Evolutionary conservation across 2,113 vertebrate genomes (phyloP), one percentile per base, ranked within the genome.

Genomic region (Herpailurus yagouaroundi): DNA sequence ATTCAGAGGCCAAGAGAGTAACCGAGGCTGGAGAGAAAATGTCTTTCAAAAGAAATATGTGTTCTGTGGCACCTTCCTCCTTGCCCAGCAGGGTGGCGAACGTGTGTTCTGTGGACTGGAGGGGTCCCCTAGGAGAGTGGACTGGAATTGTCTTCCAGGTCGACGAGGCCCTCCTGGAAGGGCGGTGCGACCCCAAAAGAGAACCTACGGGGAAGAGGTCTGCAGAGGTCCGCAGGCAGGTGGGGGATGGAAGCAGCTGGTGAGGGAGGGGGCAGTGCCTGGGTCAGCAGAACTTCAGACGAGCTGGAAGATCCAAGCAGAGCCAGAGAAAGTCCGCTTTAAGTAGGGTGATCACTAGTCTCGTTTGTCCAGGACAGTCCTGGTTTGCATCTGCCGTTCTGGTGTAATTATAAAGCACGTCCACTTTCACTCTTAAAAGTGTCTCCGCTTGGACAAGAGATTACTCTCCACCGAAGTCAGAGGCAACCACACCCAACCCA

Each of bases 211-310:
- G 36, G 60, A 15, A 64, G 45, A 14, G 48, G 25, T 27, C 85
- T 71, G n/a, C 16, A 18, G 66, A 80, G 18, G 33, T 4, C 33
- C 5, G 0, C n/a, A 33, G 33, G 18, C n/a, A 12, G 83, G n/a
- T 18, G 18, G 74, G 57, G 16, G 12, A 4, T 4, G 11, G 10
- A 16, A 25, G 21, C 31, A 31, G 29, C 36, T 48, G 1, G 11
- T 6, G 8, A 7, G 55, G 13, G 41, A 64, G 16, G 31, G 16
- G 5, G 0, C 21, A 8, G 12, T 8, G 0, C 21, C 31, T 45
- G 36, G 6, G 57, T 45, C 21, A 77, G 36, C 31, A 50, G 48
- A 31, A 36, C 41, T 25, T 63, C 31, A 50, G 19, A 55, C 19
- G 4, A 6, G 5, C 14, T 52, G n/a, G 38, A 55, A 55, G 31